A percentile compares a stretch with the other conserved stretches of the same genome.
Evolutionary conservation across 2,113 vertebrate species (phyloP).

Genomic region (Nothoprocta perdicaria): DNA sequence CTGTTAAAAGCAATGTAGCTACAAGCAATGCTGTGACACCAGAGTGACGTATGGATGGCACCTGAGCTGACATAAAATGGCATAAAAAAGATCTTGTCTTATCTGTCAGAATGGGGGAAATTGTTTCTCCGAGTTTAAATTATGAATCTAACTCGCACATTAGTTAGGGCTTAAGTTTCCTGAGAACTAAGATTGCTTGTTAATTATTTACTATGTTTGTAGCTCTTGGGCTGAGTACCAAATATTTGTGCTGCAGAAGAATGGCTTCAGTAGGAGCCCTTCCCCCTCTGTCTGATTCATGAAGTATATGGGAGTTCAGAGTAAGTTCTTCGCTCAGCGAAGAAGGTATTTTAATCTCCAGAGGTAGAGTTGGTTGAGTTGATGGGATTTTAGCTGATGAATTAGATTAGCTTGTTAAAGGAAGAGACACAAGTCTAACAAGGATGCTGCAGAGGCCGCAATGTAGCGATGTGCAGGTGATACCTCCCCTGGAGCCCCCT

Average conservation of each 20-base stretch:
- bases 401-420: not conserved
- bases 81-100: not conserved
- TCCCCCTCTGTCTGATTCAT: not conserved
- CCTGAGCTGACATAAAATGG: not conserved
- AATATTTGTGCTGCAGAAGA: accelerated
- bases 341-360: not conserved
- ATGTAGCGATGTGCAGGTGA: not conserved
- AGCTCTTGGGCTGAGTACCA: not conserved
- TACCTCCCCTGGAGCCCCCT: not conserved
- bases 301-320: accelerated
- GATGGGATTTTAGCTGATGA: slow-evolving; percentile 19
- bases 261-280: not conserved
- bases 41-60: not conserved
- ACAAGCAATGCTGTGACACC: not conserved
- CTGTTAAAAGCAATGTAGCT: not conserved
- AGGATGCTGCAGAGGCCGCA: not conserved
- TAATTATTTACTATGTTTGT: not conserved
- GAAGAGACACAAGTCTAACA: not conserved
- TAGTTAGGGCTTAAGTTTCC: not conserved
- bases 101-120: not conserved
- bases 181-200: not conserved
- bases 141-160: too few relatives aligned
- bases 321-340: not conserved
- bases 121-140: too few relatives aligned
- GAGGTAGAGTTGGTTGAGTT: slow-evolving; percentile 4